Base-by-base conservation (phyloP, 2,113 vertebrate species). In the Ursus arctos region DNA sequence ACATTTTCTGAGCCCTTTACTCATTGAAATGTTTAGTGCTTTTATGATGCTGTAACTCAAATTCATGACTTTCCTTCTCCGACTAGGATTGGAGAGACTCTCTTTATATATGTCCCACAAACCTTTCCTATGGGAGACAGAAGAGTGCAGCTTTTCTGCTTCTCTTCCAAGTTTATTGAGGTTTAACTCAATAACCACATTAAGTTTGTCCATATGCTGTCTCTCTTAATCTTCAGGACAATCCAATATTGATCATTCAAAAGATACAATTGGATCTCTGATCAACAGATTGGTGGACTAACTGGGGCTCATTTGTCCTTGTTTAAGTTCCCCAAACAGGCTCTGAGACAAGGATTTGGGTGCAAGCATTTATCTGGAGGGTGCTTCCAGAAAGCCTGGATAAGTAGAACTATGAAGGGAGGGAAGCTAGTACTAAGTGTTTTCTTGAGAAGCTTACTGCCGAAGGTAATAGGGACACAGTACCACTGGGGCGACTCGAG, bases 151-250 rank as follows among this genome's bases (percentile, higher is more conserved):
- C 22, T 79, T 82, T 57, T 13, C 12, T 82, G 2, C 55, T 67
- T 82, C 6, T 40, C 33, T 91, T 81, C n/a, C 40, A 49, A 81
- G 63, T 86, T 55, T 40, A 61, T 33, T 55, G 9, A 61, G 13
- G 36, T 47, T 93, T 90, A 40, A 55, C 7, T 77, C 43, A 95
- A 82, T 80, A 19, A 96, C 69, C 1, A 2, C 55, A 33, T 36
- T 47, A 10, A 12, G 7, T 33, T 83, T 61, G 5, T 43, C 36
- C 63, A 26, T 36, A n/a, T 51, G 16, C 19, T 18, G 0, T 15
- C 21, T 53, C 82, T 87, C 53, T 65, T 71, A n/a, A 74, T 97
- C 21, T 81, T 96, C 33, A 69, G 65, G 63, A 12, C 18, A 93
- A 80, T n/a, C 26, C 85, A 4, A 12, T 77, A 63, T 10, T 55